Conservation (phyloP, 1,140 invertebrate genomes). For the Drosophila dunni region DNA sequence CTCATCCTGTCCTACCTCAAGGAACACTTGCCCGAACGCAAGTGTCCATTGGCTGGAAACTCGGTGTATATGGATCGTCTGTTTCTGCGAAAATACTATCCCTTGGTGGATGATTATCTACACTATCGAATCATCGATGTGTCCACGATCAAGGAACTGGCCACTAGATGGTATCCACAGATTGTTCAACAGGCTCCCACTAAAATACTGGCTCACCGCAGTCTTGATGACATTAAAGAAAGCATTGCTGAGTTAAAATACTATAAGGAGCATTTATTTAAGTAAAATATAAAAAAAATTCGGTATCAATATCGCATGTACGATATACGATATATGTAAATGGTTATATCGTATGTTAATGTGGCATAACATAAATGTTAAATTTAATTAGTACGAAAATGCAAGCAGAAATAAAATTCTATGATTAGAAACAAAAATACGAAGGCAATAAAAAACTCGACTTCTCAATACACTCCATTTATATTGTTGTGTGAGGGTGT, state of each 20-base stretch:
- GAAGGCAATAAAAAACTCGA: conserved; percentile 77
- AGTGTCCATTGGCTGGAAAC: conserved; percentile 94
- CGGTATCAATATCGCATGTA: background rate
- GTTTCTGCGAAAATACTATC: conserved; percentile 92
- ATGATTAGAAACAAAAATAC: conserved; percentile 83
- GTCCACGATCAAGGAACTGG: conserved; percentile 94
- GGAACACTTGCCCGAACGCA: conserved; percentile 88
- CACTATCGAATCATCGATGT: conserved; percentile 98
- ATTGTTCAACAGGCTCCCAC: conserved; percentile 86
- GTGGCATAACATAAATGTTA: conserved; percentile 21
- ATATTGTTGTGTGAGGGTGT: conserved; percentile 78
- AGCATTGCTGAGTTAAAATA: conserved; percentile 93
- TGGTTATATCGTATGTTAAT: background rate
- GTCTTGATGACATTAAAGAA: conserved; percentile 93
- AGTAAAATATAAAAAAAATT: conserved; percentile 36
- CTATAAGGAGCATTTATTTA: conserved; percentile 88
- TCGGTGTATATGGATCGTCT: conserved; percentile 93
- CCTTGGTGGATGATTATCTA: conserved; percentile 90
- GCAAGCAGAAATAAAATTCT: conserved; percentile 79
- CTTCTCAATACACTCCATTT: conserved; percentile 83
- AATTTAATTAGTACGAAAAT: conserved; percentile 68
- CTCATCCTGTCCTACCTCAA: conserved; percentile 90
- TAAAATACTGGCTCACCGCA: conserved; percentile 90
- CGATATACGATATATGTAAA: conserved; percentile 18
- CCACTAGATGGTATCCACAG: conserved; percentile 90